phyloP scores from a whole-genome alignment of 2,797 vertebrate genomes.

The Mormyrus proboscirostris region DNA sequence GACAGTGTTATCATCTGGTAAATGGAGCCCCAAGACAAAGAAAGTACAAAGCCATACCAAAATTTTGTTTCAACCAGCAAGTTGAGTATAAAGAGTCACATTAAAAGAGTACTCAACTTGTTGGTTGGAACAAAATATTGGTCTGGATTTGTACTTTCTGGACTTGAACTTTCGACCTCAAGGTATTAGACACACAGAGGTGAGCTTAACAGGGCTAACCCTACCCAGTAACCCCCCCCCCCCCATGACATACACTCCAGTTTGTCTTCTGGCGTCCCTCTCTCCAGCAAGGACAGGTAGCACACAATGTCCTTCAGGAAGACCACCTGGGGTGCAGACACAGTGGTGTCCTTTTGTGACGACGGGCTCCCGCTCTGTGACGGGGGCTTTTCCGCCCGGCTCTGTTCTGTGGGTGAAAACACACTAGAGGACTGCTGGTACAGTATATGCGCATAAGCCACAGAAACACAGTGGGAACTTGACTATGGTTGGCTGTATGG shows the following conservation, averaged over 20 bases:
- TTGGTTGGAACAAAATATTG: background rate
- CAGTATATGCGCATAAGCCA: background rate
- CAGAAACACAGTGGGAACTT: too few relatives aligned
- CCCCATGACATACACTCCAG: constrained; percentile 79
- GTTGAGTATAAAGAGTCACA: background rate
- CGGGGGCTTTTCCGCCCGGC: constrained; percentile 54
- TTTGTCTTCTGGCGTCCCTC: constrained; percentile 84
- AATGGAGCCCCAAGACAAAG: background rate
- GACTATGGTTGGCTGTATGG: background rate
- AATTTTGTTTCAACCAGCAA: background rate
- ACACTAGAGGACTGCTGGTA: background rate
- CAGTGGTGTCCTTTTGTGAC: constrained; percentile 50
- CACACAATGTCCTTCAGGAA: constrained; percentile 90
- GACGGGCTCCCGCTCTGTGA: constrained; percentile 62
- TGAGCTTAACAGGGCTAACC: background rate
- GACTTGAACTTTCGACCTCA: background rate
- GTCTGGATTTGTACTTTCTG: background rate
- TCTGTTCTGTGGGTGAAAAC: constrained; percentile 55
- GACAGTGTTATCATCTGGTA: background rate
- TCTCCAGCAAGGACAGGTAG: constrained; percentile 86
- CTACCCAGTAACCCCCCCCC: background rate
- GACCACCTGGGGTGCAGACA: constrained; percentile 62
- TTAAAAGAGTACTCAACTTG: background rate
- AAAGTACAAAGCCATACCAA: background rate
- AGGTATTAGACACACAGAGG: background rate